These are phyloP conservation scores for Apostichopus californicus DNA, from an alignment of 35 echinoderm and acorn worm genomes.

Conservation along the genomic window DNA sequence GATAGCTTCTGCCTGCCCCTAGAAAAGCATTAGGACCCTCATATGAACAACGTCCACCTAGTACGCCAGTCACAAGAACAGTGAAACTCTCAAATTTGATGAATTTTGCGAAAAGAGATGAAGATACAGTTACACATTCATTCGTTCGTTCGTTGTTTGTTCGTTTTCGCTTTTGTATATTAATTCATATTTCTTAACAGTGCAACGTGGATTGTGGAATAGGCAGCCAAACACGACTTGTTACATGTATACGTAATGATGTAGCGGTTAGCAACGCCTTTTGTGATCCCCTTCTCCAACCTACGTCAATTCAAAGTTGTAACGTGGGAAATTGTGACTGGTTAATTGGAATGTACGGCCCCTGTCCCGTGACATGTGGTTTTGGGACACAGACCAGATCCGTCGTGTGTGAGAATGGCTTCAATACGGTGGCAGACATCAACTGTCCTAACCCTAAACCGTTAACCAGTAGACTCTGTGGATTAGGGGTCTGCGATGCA, in stretches of 20 bases:
- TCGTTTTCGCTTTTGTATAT: too few species aligned
- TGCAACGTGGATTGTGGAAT: conserved; percentile 7
- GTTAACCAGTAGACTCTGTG: not conserved
- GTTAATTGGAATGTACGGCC: not conserved
- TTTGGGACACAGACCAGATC: not conserved
- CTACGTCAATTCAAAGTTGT: not conserved
- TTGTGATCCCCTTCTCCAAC: not conserved
- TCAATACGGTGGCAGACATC: not conserved
- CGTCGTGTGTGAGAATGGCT: not conserved
- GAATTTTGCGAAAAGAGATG: not conserved
- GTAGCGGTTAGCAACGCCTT: not conserved
- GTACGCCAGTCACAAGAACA: not conserved
- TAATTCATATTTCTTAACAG: not conserved
- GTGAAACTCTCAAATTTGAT: not conserved
- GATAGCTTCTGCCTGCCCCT: too few species aligned
- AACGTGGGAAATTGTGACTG: not conserved
- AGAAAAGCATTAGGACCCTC: too few species aligned
- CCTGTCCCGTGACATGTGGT: not conserved
- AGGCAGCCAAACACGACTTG: not conserved
- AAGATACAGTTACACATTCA: not conserved
- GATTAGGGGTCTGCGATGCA: not conserved
- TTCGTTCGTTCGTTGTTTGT: too few species aligned
- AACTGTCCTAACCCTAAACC: not conserved
- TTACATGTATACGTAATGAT: not conserved
- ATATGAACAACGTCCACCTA: too few species aligned